phyloP scores from a whole-genome alignment of 1,140 invertebrate species.

The Eubasilissa regina region DNA sequence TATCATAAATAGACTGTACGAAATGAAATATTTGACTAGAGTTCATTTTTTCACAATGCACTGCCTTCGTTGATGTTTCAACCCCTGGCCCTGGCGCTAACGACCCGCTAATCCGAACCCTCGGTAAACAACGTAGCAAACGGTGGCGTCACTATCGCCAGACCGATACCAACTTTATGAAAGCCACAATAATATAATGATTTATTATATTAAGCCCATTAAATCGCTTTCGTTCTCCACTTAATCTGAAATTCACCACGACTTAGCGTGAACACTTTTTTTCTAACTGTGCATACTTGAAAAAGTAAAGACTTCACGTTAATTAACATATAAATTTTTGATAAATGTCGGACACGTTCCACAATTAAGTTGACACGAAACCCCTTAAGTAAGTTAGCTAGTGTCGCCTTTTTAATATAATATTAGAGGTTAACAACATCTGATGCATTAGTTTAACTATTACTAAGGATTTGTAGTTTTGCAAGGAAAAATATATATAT shows the following conservation, averaged over 20 bases:
- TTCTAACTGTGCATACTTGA: not conserved
- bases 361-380: conserved; percentile 12
- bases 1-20: no score
- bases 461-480: no score
- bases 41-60: no score
- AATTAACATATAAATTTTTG: conserved; percentile 30
- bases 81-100: no score
- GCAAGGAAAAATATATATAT: no score
- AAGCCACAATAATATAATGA: conserved; percentile 2
- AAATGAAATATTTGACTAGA: no score
- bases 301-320: conserved; percentile 14
- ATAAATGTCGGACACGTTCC: not conserved
- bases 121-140: conserved; percentile 2
- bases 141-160: not conserved
- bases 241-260: conserved; percentile 18
- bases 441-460: not conserved
- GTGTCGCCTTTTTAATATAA: conserved; percentile 18
- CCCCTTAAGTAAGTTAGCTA: conserved; percentile 5
- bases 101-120: not conserved
- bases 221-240: not conserved
- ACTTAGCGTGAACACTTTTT: conserved; percentile 6
- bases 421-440: not conserved
- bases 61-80: no score
- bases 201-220: conserved; percentile 3
- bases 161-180: not conserved